Base-by-base conservation (phyloP, 64 coral and sea anemone genomes). In the Pachyseris speciosa region DNA sequence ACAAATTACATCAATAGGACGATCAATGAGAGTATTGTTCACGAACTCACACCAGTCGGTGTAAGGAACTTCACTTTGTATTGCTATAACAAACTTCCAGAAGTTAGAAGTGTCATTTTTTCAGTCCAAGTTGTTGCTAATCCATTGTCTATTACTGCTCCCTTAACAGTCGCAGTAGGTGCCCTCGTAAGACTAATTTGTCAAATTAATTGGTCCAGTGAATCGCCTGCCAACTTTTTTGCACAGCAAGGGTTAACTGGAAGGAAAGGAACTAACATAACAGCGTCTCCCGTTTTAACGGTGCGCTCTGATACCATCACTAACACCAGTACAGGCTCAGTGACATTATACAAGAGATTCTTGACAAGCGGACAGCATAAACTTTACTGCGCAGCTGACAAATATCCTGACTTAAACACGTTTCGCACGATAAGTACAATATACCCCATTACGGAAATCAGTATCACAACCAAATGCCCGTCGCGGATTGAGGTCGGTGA, bases 231-330 rank as follows among this genome's bases (percentile, higher is more conserved):
- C 5, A 20, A 27, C 25, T 90, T 90, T 50, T 90, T 80, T 15
- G 58, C 20, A 29, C 25, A 28, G 7, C 48, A 38, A 3, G 76
- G 76, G 43, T 7, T 90, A 24, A 66, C 17, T 0, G 75, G 74
- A 20, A 41, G n/a, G 34, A 90, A 41, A 39, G 87, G 87, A 66
- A 66, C 74, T 3, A n/a, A 90, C 31, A 38, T 80, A 60, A 17
- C 9, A 12, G 32, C 19, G 39, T 5, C 7, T 19, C 51, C 77
- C 20, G 4, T 9, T 37, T 80, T 80, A 34, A 61, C 31, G 38
- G 5, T 80, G 20, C 0, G 20, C 2, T 28, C 28, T 22, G 19
- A 22, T 80, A 0, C 16, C n/a, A 3, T 0, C 15, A 37, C 5
- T 4, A n/a, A 22, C 20, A 57, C 30, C 32, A 53, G 52, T 57